Conservation (phyloP, 2,113 vertebrate genomes). For the Willisornis vidua region DNA sequence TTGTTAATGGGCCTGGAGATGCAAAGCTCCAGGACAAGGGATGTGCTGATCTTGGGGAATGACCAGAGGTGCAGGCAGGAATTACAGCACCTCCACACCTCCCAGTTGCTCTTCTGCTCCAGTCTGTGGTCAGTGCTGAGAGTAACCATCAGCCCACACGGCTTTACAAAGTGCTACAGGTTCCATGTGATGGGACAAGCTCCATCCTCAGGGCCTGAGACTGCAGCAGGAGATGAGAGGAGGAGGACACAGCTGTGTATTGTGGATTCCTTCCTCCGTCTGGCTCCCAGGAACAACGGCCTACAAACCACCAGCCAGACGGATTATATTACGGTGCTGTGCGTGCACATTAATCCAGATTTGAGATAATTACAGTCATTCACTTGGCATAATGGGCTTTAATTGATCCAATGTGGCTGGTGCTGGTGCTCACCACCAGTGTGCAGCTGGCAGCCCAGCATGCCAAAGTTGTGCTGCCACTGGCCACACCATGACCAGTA, state of each 20-base stretch:
- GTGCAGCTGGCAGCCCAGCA: neutral
- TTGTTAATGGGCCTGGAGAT: neutral
- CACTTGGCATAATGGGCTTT: constrained; percentile 58
- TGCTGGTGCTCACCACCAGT: neutral
- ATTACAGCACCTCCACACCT: neutral
- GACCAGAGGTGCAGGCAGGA: neutral
- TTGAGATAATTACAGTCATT: constrained; percentile 66
- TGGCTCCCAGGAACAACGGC: neutral
- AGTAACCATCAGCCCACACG: neutral
- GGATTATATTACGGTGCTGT: constrained; percentile 3
- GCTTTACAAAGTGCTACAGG: neutral
- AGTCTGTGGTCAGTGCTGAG: rapidly evolving
- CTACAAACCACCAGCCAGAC: neutral
- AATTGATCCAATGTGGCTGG: constrained; percentile 38
- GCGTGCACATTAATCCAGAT: constrained; percentile 49
- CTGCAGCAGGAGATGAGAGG: neutral
- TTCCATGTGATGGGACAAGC: rapidly evolving
- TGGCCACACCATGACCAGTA: rapidly evolving
- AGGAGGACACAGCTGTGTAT: rapidly evolving
- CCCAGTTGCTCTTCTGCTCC: neutral
- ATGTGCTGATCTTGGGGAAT: neutral
- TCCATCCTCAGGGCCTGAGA: neutral
- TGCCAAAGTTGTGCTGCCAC: neutral
- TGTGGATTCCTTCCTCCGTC: neutral
- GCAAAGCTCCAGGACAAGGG: neutral